Percentiles rank a stretch among this genome's conserved stretches.
phyloP scores from a whole-genome alignment of 2,888 invertebrate species.

The Oxycera nigricornis region DNA sequence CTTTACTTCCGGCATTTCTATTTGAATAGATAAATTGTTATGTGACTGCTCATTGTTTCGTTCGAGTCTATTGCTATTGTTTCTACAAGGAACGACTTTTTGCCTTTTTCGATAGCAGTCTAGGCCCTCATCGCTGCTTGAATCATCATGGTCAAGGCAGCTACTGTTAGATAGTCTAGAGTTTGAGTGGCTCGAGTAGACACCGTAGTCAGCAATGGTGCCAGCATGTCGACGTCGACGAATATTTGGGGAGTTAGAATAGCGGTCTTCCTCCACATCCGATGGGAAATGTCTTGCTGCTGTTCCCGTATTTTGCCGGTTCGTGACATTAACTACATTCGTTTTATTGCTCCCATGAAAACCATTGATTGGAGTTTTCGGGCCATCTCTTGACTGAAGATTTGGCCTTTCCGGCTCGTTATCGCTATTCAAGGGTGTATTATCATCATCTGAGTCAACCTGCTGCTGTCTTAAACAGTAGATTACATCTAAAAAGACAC shows the following conservation, averaged over 20 bases:
- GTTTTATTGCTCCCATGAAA: slow-evolving; percentile 43
- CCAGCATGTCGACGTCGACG: slow-evolving; percentile 41
- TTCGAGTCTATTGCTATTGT: slow-evolving; percentile 3
- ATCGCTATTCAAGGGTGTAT: slow-evolving; percentile 54
- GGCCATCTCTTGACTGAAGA: slow-evolving; percentile 29
- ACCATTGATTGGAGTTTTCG: slow-evolving; percentile 42
- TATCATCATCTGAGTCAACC: slow-evolving; percentile 71
- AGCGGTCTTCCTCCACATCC: slow-evolving; percentile 44
- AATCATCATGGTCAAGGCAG: slow-evolving; percentile 51
- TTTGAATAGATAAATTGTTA: neutral
- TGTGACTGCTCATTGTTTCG: neutral
- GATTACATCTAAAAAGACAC: slow-evolving; percentile 49
- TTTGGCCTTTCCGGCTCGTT: slow-evolving; percentile 37
- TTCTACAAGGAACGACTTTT: slow-evolving; percentile 43
- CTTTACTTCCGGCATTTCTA: slow-evolving; percentile 34
- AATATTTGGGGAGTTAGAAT: slow-evolving; percentile 37
- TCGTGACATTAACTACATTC: slow-evolving; percentile 9
- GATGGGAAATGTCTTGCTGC: slow-evolving; percentile 33
- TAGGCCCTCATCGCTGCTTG: slow-evolving; percentile 47
- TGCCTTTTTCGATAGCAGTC: slow-evolving; percentile 45
- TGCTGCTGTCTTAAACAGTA: slow-evolving; percentile 66
- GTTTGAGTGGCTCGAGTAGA: slow-evolving; percentile 54
- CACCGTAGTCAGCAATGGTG: slow-evolving; percentile 48
- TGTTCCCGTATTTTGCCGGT: neutral
- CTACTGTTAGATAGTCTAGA: slow-evolving; percentile 54